Base-by-base conservation (phyloP, 2,113 vertebrate genomes). In the Microcebus jonahi region DNA sequence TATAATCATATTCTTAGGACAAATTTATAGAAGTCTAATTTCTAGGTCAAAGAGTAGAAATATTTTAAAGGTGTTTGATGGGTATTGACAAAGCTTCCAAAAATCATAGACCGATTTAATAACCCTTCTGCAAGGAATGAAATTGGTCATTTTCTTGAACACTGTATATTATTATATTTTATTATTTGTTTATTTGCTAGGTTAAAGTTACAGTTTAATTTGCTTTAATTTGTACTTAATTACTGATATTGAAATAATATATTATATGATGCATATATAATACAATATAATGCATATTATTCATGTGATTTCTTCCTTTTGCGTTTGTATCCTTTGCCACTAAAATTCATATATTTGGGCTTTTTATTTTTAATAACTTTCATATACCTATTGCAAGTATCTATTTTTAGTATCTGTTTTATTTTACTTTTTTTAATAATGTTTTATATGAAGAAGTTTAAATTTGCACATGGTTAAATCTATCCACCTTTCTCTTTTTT, bases 41-140 rank as follows among this genome's bases (percentile, higher is more conserved):
- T 65, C 31, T 76, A 57, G 15, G 8, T 48, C 65, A 97, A 94
- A 92, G 6, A 27, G 42, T 29, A 84, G 31, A 8, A 8, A 85
- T 71, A 84, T 88, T 88, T 84, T 92, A 75, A 82, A 87, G 80
- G 6, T 17, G n/a, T 92, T 84, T 83, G 8, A 85, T 87, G 55
- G 92, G 2, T 90, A 70, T 1, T 90, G 36, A 45, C 34, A 94
- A 90, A 53, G 68, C 39, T 88, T 94, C 31, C 53, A 53, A 63
- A 96, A 97, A 36, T 59, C 2, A 59, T 88, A 90, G 42, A 50
- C 21, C 34, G 73, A 31, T 53, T 77, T 91, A 34, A 20, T 81
- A 82, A 83, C 27, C 3, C 8, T 93, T 7, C 21, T 48, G 1
- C 8, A 90, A 65, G 36, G 34, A 82, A 71, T 70, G 8, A 87